Conservation (phyloP, 2,888 invertebrate species). For the Hypercompe scribonia region DNA sequence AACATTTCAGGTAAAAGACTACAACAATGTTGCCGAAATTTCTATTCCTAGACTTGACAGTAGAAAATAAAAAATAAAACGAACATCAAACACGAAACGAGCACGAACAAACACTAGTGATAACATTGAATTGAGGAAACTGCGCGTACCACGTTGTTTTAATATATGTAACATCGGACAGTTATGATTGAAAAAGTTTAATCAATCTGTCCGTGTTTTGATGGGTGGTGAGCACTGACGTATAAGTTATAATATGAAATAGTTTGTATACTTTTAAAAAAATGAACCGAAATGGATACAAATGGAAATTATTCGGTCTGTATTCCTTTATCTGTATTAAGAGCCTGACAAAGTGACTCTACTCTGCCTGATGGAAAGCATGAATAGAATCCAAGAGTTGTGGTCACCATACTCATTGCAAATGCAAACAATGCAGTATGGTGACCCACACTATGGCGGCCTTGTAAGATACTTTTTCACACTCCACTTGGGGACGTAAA, state of each 20-base stretch:
- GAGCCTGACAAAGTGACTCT: too few relatives aligned
- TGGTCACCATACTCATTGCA: too few relatives aligned
- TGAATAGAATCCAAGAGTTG: too few relatives aligned
- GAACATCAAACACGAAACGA: slow-evolving; percentile 28
- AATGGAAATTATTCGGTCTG: neutral
- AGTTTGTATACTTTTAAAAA: slow-evolving; percentile 20
- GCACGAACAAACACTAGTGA: slow-evolving; percentile 34
- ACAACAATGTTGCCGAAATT: neutral
- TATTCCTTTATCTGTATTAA: too few relatives aligned
- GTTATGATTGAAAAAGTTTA: slow-evolving; percentile 72
- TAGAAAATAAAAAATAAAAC: slow-evolving; percentile 9
- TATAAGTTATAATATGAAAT: slow-evolving; percentile 34
- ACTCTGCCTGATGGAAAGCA: too few relatives aligned
- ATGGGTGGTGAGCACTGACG: slow-evolving; percentile 14
- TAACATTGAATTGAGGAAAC: slow-evolving; percentile 41
- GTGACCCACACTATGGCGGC: too few relatives aligned
- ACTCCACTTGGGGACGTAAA: too few relatives aligned
- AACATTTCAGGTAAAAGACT: neutral
- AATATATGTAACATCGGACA: slow-evolving; percentile 44
- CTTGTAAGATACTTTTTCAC: too few relatives aligned
- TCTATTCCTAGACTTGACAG: neutral
- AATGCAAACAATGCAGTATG: too few relatives aligned
- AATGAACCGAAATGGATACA: neutral
- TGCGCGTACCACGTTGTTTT: slow-evolving; percentile 40
- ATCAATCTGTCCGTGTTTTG: slow-evolving; percentile 54